Percentiles rank a stretch among this genome's conserved stretches.
phyloP scores from a whole-genome alignment of 2,888 invertebrate species.

The Psylliodes chrysocephalus region DNA sequence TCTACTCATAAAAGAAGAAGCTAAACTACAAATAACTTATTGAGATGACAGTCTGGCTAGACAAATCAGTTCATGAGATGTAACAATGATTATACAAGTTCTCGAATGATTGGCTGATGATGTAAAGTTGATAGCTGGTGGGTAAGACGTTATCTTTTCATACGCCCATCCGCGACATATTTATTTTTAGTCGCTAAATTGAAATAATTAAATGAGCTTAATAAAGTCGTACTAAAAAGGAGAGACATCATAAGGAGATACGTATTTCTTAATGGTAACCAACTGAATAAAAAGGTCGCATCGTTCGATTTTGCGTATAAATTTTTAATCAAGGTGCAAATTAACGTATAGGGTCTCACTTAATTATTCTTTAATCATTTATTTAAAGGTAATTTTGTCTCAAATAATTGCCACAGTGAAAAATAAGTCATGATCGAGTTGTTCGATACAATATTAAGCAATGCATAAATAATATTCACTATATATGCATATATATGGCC shows the following conservation, averaged over 20 bases:
- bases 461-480: too few relatives aligned
- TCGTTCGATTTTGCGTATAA: neutral
- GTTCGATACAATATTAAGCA: too few relatives aligned
- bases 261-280: slow-evolving; percentile 13
- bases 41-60: slow-evolving; percentile 41
- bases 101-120: slow-evolving; percentile 46
- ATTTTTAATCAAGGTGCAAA: neutral
- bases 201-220: slow-evolving; percentile 28
- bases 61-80: slow-evolving; percentile 43
- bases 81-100: slow-evolving; percentile 46
- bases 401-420: neutral
- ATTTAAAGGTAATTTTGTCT: neutral
- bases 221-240: slow-evolving; percentile 15
- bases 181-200: slow-evolving; percentile 40
- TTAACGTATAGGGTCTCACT: neutral
- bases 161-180: slow-evolving; percentile 46
- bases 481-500: too few relatives aligned
- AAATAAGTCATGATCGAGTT: too few relatives aligned
- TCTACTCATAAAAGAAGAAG: slow-evolving; percentile 17
- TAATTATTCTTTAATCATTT: neutral
- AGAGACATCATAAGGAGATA: slow-evolving; percentile 10
- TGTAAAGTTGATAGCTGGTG: slow-evolving; percentile 44
- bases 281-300: slow-evolving; percentile 3
- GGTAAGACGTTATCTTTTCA: slow-evolving; percentile 43
- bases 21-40: slow-evolving; percentile 41